Conservation (phyloP, 2,797 vertebrate species). For the Leuciscus waleckii region DNA sequence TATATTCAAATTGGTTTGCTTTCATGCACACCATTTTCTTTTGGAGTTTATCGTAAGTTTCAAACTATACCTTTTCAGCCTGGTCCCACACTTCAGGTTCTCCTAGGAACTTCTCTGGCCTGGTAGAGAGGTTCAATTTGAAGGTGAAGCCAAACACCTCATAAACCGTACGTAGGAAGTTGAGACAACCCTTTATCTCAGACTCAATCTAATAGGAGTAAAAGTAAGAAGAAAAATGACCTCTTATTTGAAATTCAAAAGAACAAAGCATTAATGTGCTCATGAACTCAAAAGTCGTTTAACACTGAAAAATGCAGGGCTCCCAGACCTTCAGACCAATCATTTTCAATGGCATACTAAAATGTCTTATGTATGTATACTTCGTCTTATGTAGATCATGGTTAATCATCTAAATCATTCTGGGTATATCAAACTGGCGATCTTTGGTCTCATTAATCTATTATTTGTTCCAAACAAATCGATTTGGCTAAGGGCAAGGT, state of each 20-base stretch:
- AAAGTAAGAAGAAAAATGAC: neutral
- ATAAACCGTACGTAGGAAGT: constrained; percentile 92
- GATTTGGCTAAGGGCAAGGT: neutral
- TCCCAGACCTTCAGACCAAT: neutral
- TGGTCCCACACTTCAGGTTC: constrained; percentile 91
- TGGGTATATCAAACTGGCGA: neutral
- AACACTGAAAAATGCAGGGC: neutral
- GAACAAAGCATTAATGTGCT: neutral
- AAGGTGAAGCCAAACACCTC: constrained; percentile 94
- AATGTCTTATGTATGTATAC: too few relatives aligned
- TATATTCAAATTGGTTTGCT: neutral
- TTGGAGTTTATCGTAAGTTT: neutral
- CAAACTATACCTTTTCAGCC: constrained; percentile 88
- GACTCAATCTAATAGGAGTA: constrained; percentile 83
- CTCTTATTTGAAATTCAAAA: neutral
- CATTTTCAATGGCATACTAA: neutral
- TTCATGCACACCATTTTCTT: neutral
- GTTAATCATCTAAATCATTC: neutral
- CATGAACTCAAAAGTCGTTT: neutral
- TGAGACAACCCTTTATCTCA: constrained; percentile 95
- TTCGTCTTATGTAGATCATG: neutral
- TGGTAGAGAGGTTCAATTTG: constrained; percentile 96
- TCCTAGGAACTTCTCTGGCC: constrained; percentile 96
- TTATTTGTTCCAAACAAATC: neutral
- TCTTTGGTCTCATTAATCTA: neutral